Conservation (phyloP, 2,888 invertebrate species). For the Halocaridina rubra region DNA sequence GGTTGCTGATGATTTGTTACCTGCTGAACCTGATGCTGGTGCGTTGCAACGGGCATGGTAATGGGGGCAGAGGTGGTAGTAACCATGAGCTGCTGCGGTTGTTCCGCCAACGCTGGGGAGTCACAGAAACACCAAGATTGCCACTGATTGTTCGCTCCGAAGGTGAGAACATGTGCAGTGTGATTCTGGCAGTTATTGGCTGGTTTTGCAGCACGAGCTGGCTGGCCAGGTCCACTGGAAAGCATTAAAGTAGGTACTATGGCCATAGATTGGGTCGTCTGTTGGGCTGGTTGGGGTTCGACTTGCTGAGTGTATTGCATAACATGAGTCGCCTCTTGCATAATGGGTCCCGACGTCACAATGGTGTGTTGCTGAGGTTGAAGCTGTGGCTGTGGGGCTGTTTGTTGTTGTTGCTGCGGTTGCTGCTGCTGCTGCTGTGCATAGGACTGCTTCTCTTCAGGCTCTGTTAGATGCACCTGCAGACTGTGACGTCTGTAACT, state of each 20-base stretch:
- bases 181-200: conserved; percentile 55
- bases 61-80: conserved; percentile 17
- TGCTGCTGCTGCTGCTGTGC: neutral
- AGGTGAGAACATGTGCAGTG: conserved; percentile 43
- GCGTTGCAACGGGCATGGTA: conserved; percentile 22
- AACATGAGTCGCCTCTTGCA: conserved; percentile 27
- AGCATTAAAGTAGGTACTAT: conserved; percentile 51
- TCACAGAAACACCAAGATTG: conserved; percentile 61
- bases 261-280: conserved; percentile 25
- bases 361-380: conserved; percentile 12
- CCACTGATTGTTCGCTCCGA: conserved; percentile 50
- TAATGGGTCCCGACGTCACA: conserved; percentile 17
- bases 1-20: neutral
- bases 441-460: neutral
- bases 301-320: neutral
- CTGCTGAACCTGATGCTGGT: conserved; percentile 34
- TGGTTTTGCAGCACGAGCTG: conserved; percentile 48
- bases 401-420: neutral
- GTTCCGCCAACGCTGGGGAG: conserved; percentile 36
- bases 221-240: conserved; percentile 52
- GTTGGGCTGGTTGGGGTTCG: conserved; percentile 19
- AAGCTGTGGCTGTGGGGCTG: neutral
- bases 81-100: conserved; percentile 22
- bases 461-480: conserved; percentile 36
- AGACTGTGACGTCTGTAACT: conserved; percentile 37